These are phyloP conservation scores for Paragorgia papillata DNA, from an alignment of 92 coral and sea anemone species.

Conservation along the genomic window DNA sequence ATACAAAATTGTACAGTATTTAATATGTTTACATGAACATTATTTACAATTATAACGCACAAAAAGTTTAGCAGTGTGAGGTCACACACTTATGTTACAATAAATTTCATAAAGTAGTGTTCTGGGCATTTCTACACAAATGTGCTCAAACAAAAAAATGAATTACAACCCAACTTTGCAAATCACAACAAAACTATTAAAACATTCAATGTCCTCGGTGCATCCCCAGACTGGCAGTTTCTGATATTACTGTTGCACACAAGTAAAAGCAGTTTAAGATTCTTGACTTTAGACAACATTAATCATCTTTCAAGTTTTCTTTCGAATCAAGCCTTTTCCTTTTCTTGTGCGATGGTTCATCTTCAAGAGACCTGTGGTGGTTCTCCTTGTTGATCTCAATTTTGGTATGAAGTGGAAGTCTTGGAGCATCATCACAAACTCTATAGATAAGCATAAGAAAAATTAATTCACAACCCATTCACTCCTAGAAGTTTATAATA, in stretches of 20 bases:
- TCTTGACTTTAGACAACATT: neutral
- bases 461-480: too few species aligned
- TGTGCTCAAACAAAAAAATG: too few species aligned
- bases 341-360: constrained; percentile 31
- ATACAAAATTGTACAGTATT: too few species aligned
- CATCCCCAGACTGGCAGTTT: neutral
- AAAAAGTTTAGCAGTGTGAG: too few species aligned
- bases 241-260: neutral
- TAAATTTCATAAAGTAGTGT: too few species aligned
- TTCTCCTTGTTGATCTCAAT: neutral
- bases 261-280: neutral
- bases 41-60: too few species aligned
- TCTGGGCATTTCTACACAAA: too few species aligned
- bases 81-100: too few species aligned
- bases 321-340: neutral
- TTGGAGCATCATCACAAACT: constrained; percentile 41
- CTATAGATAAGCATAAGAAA: neutral
- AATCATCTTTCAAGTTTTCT: neutral
- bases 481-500: too few species aligned
- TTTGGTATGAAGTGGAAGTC: constrained; percentile 24
- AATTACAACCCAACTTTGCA: neutral
- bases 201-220: neutral
- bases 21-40: too few species aligned
- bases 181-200: neutral
- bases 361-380: neutral